These are phyloP conservation scores for Sebastiscus tertius DNA, from an alignment of 2,797 vertebrate species.

Conservation along the genomic window DNA sequence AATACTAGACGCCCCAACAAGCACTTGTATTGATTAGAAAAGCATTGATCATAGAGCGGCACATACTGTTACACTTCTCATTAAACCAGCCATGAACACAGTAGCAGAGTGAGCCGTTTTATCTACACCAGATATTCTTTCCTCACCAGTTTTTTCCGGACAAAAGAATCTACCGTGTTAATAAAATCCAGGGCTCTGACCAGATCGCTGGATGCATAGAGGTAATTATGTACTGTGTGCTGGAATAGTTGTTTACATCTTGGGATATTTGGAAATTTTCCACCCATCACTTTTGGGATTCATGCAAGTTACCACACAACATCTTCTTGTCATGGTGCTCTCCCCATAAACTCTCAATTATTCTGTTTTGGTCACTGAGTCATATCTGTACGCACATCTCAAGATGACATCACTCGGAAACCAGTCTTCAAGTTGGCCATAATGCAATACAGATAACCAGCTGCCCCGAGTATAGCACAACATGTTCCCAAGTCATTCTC, in stretches of 20 bases:
- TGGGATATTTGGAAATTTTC: slow-evolving; percentile 17
- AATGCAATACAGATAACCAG: slow-evolving; percentile 18
- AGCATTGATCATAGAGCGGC: background rate
- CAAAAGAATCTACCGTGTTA: background rate
- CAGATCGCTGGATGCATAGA: background rate
- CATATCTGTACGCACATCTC: slow-evolving; percentile 1
- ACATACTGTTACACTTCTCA: slow-evolving; percentile 13
- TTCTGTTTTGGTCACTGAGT: slow-evolving; percentile 22
- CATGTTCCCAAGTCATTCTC: background rate
- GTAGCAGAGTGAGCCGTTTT: background rate
- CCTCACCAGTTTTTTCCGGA: background rate
- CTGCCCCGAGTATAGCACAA: background rate
- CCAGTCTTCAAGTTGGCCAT: slow-evolving; percentile 27
- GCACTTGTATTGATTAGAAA: slow-evolving; percentile 22
- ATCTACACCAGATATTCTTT: background rate
- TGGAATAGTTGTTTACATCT: slow-evolving; percentile 29
- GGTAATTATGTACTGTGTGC: slow-evolving; percentile 4
- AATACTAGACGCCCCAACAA: slow-evolving; percentile 29
- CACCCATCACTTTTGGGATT: slow-evolving; percentile 23
- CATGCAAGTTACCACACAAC: background rate
- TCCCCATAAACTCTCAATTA: slow-evolving; percentile 1
- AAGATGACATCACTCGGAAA: slow-evolving; percentile 37
- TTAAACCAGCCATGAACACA: background rate
- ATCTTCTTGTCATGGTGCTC: background rate
- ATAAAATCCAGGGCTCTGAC: slow-evolving; percentile 21